Conservation (phyloP, 1,140 invertebrate species). For the Chrysopa pallens region DNA sequence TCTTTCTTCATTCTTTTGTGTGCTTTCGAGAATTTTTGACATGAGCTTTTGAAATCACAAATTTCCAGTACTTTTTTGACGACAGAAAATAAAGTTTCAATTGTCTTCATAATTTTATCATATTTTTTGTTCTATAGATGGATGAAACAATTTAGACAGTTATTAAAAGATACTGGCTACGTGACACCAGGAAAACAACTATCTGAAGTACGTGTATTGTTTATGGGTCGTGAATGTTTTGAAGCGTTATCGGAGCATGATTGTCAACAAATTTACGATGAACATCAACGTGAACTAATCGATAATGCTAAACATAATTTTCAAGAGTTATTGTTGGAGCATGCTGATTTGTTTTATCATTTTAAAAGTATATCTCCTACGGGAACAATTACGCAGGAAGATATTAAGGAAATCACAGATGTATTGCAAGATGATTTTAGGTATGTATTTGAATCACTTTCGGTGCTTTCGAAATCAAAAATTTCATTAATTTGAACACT, state of each 20-base stretch:
- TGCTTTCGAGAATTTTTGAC: no score
- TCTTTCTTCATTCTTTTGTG: no score
- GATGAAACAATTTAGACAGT: constrained; percentile 84
- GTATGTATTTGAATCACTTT: constrained; percentile 22
- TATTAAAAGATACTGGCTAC: constrained; percentile 86
- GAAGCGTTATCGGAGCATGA: constrained; percentile 79
- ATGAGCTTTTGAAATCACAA: no score
- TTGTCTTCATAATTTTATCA: constrained; percentile 1
- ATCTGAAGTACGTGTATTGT: constrained; percentile 79
- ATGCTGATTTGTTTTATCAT: constrained; percentile 87
- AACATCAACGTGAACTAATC: constrained; percentile 84
- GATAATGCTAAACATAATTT: constrained; percentile 85
- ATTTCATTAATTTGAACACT: background rate
- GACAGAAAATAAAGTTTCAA: background rate
- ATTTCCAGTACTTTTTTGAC: background rate
- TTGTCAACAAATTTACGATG: constrained; percentile 84
- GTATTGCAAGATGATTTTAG: constrained; percentile 80
- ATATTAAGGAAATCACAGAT: constrained; percentile 86
- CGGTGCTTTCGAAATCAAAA: background rate
- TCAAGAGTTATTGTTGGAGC: constrained; percentile 80
- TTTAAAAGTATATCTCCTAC: constrained; percentile 79
- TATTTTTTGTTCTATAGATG: constrained; percentile 36
- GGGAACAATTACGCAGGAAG: constrained; percentile 82
- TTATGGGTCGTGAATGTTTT: constrained; percentile 91
- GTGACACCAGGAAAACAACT: constrained; percentile 85